phyloP scores from a whole-genome alignment of 2,113 vertebrate genomes.

The Dissostichus mawsoni region DNA sequence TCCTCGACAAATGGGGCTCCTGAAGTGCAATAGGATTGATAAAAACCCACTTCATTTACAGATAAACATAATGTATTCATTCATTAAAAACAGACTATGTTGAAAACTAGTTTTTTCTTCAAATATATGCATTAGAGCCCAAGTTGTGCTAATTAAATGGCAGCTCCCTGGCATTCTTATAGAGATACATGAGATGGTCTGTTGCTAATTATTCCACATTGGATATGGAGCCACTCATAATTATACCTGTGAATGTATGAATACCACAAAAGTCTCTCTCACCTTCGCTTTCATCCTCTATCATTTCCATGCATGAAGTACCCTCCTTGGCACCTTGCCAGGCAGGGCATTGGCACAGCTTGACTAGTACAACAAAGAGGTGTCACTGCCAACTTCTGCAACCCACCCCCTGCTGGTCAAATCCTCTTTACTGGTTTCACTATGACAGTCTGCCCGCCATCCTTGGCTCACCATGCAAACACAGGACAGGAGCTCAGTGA shows the following conservation, averaged over 20 bases:
- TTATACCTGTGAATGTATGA: not conserved
- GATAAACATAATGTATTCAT: not conserved
- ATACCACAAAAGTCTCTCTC: not conserved
- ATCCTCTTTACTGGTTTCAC: conserved; percentile 66
- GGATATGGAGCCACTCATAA: not conserved
- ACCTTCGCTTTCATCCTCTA: conserved; percentile 15
- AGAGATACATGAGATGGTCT: not conserved
- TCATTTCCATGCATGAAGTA: conserved; percentile 17
- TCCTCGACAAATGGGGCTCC: no score
- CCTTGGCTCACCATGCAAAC: conserved; percentile 52
- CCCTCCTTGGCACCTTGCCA: conserved; percentile 19
- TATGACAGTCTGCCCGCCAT: conserved; percentile 44
- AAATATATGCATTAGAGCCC: not conserved
- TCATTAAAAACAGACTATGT: not conserved
- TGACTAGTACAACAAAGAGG: conserved; percentile 41
- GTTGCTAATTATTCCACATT: not conserved
- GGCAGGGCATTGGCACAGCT: conserved; percentile 50
- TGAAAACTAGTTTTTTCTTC: not conserved
- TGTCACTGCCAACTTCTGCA: conserved; percentile 48
- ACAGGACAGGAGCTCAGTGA: conserved; percentile 40
- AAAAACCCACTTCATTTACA: not conserved
- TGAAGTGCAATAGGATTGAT: not conserved
- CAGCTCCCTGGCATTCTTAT: not conserved
- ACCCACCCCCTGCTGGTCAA: conserved; percentile 57
- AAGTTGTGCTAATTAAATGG: not conserved